A percentile compares a stretch with the other conserved stretches of the same genome.
Conservation (phyloP, 2,888 invertebrate species). For the Chaetogeoica ovagalla region DNA sequence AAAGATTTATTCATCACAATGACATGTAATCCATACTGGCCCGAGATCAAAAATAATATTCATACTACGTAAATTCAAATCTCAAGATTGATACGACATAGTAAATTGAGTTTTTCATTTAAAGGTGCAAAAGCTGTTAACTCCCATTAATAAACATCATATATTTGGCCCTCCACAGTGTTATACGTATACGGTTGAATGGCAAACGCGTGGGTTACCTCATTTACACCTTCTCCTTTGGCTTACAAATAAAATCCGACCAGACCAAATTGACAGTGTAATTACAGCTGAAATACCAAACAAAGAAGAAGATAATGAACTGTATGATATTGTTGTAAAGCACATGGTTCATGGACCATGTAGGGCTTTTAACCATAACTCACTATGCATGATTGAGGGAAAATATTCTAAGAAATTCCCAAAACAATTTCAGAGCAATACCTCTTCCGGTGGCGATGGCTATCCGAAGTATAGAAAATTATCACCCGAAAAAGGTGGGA, state of each 20-base stretch:
- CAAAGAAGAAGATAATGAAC: constrained; percentile 55
- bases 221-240: background rate
- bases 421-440: constrained; percentile 50
- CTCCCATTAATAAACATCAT: constrained; percentile 55
- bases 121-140: constrained; percentile 56
- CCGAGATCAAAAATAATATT: constrained; percentile 57
- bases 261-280: constrained; percentile 58
- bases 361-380: constrained; percentile 52
- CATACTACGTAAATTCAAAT: constrained; percentile 54
- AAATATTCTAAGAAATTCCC: constrained; percentile 56
- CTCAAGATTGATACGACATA: constrained; percentile 57
- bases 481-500: constrained; percentile 56
- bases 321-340: constrained; percentile 56
- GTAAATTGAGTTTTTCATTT: constrained; percentile 57
- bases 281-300: constrained; percentile 58
- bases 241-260: constrained; percentile 56
- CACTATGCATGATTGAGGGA: constrained; percentile 58
- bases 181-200: constrained; percentile 56
- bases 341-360: constrained; percentile 57
- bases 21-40: constrained; percentile 59
- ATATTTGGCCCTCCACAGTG: constrained; percentile 56
- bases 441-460: constrained; percentile 58
- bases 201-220: constrained; percentile 57
- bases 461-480: constrained; percentile 56
- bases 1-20: constrained; percentile 59